Conservation (phyloP, 2,888 invertebrate genomes). For the Xanthia togata region DNA sequence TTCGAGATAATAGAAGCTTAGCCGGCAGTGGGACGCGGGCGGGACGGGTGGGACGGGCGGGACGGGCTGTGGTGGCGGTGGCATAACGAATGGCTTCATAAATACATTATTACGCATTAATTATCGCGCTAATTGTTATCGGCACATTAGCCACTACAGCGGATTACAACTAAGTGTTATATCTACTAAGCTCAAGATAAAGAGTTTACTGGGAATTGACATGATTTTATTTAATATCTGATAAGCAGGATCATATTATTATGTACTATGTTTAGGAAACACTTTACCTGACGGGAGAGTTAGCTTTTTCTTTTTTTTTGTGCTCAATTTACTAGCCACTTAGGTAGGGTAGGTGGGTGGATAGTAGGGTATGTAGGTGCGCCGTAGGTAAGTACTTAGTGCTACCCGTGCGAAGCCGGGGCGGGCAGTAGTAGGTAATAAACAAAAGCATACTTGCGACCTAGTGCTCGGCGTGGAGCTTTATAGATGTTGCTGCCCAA, state of each 20-base stretch:
- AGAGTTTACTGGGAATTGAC: neutral
- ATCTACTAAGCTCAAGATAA: neutral
- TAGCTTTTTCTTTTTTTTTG: neutral
- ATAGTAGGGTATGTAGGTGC: too few species aligned
- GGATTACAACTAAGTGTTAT: slow-evolving; percentile 18
- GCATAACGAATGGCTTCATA: slow-evolving; percentile 38
- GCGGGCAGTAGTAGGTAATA: too few species aligned
- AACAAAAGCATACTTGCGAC: neutral
- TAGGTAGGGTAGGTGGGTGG: too few species aligned
- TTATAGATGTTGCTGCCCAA: neutral
- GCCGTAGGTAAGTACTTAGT: too few species aligned
- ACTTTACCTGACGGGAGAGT: neutral
- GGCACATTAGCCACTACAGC: slow-evolving; percentile 23
- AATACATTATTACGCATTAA: slow-evolving; percentile 50
- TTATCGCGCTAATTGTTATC: slow-evolving; percentile 39
- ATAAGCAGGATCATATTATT: neutral
- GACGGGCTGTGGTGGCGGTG: neutral
- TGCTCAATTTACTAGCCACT: neutral
- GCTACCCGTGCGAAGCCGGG: too few species aligned
- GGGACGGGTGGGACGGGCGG: neutral
- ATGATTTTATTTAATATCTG: neutral
- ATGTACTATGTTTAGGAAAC: neutral
- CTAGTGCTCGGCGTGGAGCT: neutral
- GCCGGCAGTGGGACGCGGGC: neutral
- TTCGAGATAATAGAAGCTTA: slow-evolving; percentile 42